phyloP scores from a whole-genome alignment of 1,140 invertebrate genomes.

The Hydropsyche tenuis region DNA sequence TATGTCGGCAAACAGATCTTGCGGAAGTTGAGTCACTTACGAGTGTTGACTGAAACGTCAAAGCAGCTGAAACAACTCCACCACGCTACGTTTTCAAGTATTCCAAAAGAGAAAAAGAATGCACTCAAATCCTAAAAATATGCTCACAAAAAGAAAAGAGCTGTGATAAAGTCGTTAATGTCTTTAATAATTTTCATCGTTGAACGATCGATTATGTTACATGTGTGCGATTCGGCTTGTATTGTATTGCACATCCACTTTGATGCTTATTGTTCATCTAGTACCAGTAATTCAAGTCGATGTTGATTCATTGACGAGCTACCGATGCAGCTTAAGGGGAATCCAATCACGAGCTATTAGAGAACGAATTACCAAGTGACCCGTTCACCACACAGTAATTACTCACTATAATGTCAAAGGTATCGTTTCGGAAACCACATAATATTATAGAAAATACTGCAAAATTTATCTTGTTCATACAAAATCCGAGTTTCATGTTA shows the following conservation, averaged over 20 bases:
- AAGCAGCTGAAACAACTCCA: constrained; percentile 29
- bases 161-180: background rate
- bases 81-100: background rate
- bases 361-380: background rate
- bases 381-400: background rate
- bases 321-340: background rate
- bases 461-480: no score
- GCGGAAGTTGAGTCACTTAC: constrained; percentile 16
- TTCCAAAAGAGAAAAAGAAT: constrained; percentile 1
- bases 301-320: constrained; percentile 6
- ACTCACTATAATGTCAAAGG: no score
- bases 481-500: no score
- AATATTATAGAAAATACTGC: no score
- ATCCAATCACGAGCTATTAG: background rate
- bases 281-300: background rate
- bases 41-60: constrained; percentile 19
- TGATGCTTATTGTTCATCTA: background rate
- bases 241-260: background rate
- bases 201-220: no score
- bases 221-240: background rate
- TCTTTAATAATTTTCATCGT: no score
- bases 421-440: no score
- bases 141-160: background rate
- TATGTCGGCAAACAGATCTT: constrained; percentile 19
- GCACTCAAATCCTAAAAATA: background rate